Conservation (phyloP, 2,113 vertebrate genomes). For the Plestiodon gilberti region DNA sequence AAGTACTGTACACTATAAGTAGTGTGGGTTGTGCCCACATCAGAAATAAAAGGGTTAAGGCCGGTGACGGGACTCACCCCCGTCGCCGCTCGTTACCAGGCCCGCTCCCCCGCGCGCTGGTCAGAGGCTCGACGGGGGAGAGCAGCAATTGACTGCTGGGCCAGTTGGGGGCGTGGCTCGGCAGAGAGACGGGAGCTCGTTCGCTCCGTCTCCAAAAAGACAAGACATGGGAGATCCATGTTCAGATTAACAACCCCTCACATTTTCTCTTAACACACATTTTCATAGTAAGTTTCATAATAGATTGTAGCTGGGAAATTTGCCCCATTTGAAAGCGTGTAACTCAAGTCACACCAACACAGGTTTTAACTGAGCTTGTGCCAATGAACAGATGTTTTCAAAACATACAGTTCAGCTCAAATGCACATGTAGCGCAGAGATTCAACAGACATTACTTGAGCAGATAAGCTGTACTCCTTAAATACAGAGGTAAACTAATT, state of each 20-base stretch:
- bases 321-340: constrained; percentile 16
- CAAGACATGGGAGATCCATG: background rate
- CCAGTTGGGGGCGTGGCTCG: too few relatives aligned
- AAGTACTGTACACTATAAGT: too few relatives aligned
- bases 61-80: too few relatives aligned
- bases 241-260: background rate
- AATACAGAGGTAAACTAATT: constrained; percentile 15
- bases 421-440: background rate
- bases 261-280: background rate
- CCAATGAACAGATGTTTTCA: constrained; percentile 33
- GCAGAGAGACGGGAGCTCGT: too few relatives aligned
- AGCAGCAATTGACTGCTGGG: too few relatives aligned
- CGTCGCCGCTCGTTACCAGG: too few relatives aligned
- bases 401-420: constrained; percentile 18
- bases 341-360: constrained; percentile 23
- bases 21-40: background rate
- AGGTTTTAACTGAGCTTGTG: constrained; percentile 14
- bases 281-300: background rate
- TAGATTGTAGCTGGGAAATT: constrained; percentile 20
- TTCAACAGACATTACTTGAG: constrained; percentile 21
- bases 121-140: too few relatives aligned
- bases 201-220: background rate
- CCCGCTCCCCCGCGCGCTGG: too few relatives aligned
- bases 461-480: constrained; percentile 18
- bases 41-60: background rate